Percentiles rank a stretch among this genome's conserved stretches.
These are phyloP conservation scores for Cantharis rufa DNA, from an alignment of 2,888 invertebrate genomes.

Conservation along the genomic window DNA sequence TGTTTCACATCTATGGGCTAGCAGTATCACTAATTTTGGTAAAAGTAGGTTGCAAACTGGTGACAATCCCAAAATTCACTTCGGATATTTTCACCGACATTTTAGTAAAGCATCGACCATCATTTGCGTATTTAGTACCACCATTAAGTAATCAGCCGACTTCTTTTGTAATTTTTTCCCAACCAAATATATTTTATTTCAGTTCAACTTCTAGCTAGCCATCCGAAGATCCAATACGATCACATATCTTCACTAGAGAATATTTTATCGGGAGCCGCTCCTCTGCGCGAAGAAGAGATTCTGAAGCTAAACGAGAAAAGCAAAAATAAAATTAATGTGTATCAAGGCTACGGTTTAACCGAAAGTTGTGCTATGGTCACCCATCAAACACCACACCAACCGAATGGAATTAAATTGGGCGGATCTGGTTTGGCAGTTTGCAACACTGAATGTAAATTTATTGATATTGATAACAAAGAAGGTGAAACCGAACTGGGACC, in stretches of 20 bases:
- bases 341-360: slow-evolving; percentile 67
- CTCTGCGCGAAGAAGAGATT: slow-evolving; percentile 48
- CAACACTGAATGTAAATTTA: slow-evolving; percentile 67
- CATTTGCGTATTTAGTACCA: slow-evolving; percentile 75
- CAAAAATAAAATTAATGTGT: slow-evolving; percentile 32
- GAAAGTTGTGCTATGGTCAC: slow-evolving; percentile 67
- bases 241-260: slow-evolving; percentile 54
- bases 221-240: slow-evolving; percentile 52
- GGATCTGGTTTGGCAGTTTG: slow-evolving; percentile 64
- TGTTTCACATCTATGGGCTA: slow-evolving; percentile 83
- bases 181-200: background rate
- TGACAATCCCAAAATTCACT: slow-evolving; percentile 76
- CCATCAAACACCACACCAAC: slow-evolving; percentile 39
- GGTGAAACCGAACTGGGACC: slow-evolving; percentile 29
- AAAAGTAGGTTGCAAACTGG: slow-evolving; percentile 63
- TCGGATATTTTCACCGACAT: slow-evolving; percentile 68
- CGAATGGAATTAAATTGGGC: slow-evolving; percentile 38
- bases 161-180: background rate
- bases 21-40: slow-evolving; percentile 58
- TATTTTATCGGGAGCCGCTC: slow-evolving; percentile 61
- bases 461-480: slow-evolving; percentile 51
- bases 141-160: slow-evolving; percentile 66
- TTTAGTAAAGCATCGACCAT: slow-evolving; percentile 66
- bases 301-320: slow-evolving; percentile 43
- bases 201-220: slow-evolving; percentile 24